phyloP scores from a whole-genome alignment of 2,113 vertebrate species.

The Numenius arquata region DNA sequence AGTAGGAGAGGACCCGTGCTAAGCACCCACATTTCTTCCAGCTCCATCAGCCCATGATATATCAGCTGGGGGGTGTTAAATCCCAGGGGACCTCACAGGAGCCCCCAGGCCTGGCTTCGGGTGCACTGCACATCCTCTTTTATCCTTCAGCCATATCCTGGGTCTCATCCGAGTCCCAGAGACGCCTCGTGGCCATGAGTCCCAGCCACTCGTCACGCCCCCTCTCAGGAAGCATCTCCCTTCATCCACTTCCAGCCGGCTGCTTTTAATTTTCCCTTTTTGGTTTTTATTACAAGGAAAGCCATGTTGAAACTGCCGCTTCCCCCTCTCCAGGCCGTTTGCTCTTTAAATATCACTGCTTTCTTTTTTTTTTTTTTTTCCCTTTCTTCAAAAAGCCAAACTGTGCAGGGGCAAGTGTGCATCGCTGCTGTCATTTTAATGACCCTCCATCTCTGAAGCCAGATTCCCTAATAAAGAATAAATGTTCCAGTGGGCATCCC shows the following conservation, averaged over 20 bases:
- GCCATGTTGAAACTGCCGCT: not conserved
- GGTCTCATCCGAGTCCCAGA: not conserved
- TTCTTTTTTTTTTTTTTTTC: not conserved
- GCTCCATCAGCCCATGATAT: constrained; percentile 65
- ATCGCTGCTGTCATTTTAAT: not conserved
- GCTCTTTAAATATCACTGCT: not conserved
- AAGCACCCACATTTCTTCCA: constrained; percentile 75
- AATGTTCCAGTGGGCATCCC: not conserved
- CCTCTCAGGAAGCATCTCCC: not conserved
- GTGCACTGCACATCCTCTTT: not conserved
- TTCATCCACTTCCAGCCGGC: constrained; percentile 3
- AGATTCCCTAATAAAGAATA: not conserved
- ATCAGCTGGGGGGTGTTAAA: constrained; percentile 18
- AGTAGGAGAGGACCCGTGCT: constrained; percentile 50
- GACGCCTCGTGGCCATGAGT: fast-evolving
- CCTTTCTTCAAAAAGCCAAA: not conserved
- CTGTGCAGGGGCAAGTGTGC: not conserved
- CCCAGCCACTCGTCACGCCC: fast-evolving
- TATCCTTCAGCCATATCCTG: not conserved
- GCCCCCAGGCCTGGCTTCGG: fast-evolving
- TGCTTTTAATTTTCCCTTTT: constrained; percentile 53
- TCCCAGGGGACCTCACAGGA: not conserved
- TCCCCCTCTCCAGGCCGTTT: not conserved
- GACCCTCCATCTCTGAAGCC: not conserved
- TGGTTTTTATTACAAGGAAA: constrained; percentile 34